These are phyloP conservation scores for Patella ulyssiponensis DNA, from an alignment of 2,888 invertebrate species.

Conservation along the genomic window DNA sequence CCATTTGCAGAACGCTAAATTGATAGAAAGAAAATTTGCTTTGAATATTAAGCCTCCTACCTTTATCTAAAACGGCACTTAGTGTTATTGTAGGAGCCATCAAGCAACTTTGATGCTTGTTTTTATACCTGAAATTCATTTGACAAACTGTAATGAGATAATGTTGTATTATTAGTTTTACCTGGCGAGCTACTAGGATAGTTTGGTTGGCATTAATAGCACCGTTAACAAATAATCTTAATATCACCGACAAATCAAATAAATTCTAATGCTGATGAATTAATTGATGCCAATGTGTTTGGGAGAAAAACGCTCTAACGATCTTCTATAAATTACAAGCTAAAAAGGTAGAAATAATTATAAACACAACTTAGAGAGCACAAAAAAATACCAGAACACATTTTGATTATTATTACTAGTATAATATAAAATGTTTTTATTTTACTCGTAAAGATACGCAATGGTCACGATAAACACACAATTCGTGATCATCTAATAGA, in stretches of 20 bases:
- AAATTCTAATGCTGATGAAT: background rate
- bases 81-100: constrained; percentile 8
- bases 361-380: too few relatives aligned
- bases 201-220: background rate
- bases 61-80: background rate
- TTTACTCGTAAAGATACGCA: too few relatives aligned
- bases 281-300: background rate
- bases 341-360: too few relatives aligned
- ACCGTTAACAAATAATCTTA: constrained; percentile 5
- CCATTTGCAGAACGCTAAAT: constrained; percentile 9
- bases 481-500: too few relatives aligned
- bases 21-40: constrained; percentile 11
- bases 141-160: background rate
- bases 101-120: constrained; percentile 11
- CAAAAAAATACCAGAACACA: too few relatives aligned
- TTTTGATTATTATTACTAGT: too few relatives aligned
- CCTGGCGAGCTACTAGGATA: background rate
- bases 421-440: too few relatives aligned
- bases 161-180: background rate
- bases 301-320: background rate
- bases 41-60: background rate
- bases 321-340: too few relatives aligned
- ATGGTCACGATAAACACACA: too few relatives aligned
- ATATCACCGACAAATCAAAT: background rate
- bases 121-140: constrained; percentile 5